Evolutionary conservation across 2,888 invertebrate species (phyloP), one percentile per base, ranked within the genome.

Genomic region (Myopa testacea): DNA sequence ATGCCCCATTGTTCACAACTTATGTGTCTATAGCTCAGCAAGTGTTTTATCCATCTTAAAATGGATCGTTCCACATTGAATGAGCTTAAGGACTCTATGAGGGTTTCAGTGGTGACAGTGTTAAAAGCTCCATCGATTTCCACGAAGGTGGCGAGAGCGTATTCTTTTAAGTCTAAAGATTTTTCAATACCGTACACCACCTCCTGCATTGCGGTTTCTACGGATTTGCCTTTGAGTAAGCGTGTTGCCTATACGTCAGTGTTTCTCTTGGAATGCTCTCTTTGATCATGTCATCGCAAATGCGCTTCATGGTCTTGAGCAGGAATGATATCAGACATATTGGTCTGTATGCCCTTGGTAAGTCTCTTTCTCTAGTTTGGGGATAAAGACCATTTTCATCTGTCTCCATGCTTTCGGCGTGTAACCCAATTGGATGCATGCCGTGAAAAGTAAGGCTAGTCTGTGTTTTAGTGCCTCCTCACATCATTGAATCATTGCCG

Each of bases 1-100:
- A 62, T 62, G 4, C 62, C 62, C 8, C 62, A 62, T 26, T 62
- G 62, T 26, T 62, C 62, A 62, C 62, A 62, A 12, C 62, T 26
- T 4, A 62, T 62, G 8, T 62, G n/a, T 26, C 62, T 62, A 6
- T 62, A 3, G 6, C 62, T 62, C n/a, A 62, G 10, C 34, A 62
- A n/a, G 62, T 62, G 62, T 62, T 26, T 10, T 26, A 62, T 62
- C 62, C 62, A 62, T 62, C 62, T 62, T 0, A n/a, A 4, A n/a
- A 62, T 62, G 62, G 34, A 62, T 3, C n/a, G 62, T 5, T 62
- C 62, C 62, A 62, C 19, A 4, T 62, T 26, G 34, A 62, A 62
- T 5, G n/a, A 26, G 26, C 62, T 26, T 10, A 62, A 26, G 19
- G 62, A 62, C 26, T 0, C 10, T 26, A 12, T 62, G 3, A 7